phyloP scores from a whole-genome alignment of 1,140 invertebrate genomes.

The Harlomillsia oculata region DNA sequence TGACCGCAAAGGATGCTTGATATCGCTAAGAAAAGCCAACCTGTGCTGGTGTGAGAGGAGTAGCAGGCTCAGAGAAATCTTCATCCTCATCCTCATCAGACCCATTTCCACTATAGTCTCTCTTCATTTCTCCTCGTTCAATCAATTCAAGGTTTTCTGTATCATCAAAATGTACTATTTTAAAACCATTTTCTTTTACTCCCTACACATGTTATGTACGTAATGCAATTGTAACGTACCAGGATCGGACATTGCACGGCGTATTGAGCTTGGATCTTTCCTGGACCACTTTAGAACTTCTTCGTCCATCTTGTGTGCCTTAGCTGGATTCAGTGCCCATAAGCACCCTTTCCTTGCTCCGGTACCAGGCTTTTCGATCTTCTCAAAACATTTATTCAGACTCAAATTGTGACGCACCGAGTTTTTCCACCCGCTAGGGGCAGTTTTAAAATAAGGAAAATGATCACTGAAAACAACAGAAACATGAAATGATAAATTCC shows the following conservation, averaged over 20 bases:
- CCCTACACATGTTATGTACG: background rate
- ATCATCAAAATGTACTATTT: slow-evolving; percentile 32
- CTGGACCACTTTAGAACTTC: slow-evolving; percentile 92
- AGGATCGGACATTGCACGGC: slow-evolving; percentile 81
- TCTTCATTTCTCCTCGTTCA: slow-evolving; percentile 76
- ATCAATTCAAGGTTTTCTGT: slow-evolving; percentile 65
- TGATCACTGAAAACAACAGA: slow-evolving; percentile 67
- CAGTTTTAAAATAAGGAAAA: slow-evolving; percentile 95
- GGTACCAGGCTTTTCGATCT: slow-evolving; percentile 74
- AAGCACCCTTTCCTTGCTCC: slow-evolving; percentile 61
- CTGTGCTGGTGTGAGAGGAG: slow-evolving; percentile 27
- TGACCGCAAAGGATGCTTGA: no score
- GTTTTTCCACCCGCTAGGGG: slow-evolving; percentile 95
- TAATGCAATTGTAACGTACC: slow-evolving; percentile 42
- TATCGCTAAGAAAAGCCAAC: slow-evolving; percentile 6
- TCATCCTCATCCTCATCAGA: slow-evolving; percentile 46
- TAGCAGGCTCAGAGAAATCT: slow-evolving; percentile 39
- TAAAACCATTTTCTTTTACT: background rate
- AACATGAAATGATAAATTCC: slow-evolving; percentile 17
- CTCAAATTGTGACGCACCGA: slow-evolving; percentile 92
- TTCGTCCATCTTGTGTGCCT: slow-evolving; percentile 92
- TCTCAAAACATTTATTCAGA: slow-evolving; percentile 95
- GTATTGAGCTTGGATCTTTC: slow-evolving; percentile 69
- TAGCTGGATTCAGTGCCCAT: slow-evolving; percentile 92
- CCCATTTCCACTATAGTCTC: slow-evolving; percentile 43